phyloP scores from a whole-genome alignment of 2,797 vertebrate species.

The Enteromius anoplus region DNA sequence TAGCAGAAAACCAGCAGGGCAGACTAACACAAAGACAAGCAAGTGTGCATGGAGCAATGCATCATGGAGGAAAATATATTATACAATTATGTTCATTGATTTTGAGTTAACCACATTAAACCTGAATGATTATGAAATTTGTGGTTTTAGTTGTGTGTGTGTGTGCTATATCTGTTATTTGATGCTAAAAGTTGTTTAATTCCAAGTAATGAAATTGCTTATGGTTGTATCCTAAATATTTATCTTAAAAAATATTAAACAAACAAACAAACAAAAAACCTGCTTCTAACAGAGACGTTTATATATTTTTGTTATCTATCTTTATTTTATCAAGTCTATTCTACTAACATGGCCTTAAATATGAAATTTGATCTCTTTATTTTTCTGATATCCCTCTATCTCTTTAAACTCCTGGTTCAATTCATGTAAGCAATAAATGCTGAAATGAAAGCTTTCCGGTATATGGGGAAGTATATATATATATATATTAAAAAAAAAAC shows the following conservation, averaged over 20 bases:
- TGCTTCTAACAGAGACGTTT: background rate
- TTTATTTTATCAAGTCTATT: background rate
- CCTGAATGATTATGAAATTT: background rate
- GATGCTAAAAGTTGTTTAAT: background rate
- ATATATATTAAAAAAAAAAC: background rate
- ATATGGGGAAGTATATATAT: background rate
- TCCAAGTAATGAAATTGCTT: background rate
- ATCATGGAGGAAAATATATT: background rate
- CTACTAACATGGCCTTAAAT: background rate
- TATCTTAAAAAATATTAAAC: background rate
- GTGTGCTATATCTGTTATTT: background rate
- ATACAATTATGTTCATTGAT: background rate
- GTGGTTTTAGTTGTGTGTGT: background rate
- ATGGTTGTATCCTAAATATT: background rate
- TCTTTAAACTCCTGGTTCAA: constrained; percentile 14
- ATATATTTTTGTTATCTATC: background rate
- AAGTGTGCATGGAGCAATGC: background rate
- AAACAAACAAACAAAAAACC: too few relatives aligned
- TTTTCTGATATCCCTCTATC: constrained; percentile 22
- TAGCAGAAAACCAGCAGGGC: background rate
- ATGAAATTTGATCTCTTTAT: constrained; percentile 9
- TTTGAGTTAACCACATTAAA: background rate
- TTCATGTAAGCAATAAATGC: constrained; percentile 9
- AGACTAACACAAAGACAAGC: background rate
- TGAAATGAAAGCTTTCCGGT: constrained; percentile 3